Evolutionary conservation across 2,888 invertebrate genomes (phyloP).

Genomic region (Spodoptera picta): DNA sequence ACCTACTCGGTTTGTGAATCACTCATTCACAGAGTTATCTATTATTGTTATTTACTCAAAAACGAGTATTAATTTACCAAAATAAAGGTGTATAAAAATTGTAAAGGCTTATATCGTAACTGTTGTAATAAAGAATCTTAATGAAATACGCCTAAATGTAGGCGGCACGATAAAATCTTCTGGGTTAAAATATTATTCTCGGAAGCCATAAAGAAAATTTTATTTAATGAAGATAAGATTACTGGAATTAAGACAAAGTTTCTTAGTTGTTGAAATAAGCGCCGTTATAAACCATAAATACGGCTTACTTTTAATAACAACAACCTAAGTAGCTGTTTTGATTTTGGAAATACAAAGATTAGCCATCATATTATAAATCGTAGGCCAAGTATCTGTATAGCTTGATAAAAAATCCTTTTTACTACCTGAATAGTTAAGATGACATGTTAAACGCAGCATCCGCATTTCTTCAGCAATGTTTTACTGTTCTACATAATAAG

Average conservation of each 20-base stretch:
- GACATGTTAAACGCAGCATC: too few species aligned
- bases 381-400: too few species aligned
- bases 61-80: neutral
- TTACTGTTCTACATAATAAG: too few species aligned
- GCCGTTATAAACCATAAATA: constrained; percentile 31
- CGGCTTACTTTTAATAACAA: constrained; percentile 16
- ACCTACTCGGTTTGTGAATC: too few species aligned
- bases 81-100: constrained; percentile 23
- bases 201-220: constrained; percentile 84
- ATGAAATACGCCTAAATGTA: constrained; percentile 75
- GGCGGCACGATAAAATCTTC: constrained; percentile 76
- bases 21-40: neutral
- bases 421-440: too few species aligned
- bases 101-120: constrained; percentile 46
- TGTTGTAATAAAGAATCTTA: constrained; percentile 61
- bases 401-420: too few species aligned
- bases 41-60: neutral
- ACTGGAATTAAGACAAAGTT: constrained; percentile 72
- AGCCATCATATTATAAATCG: too few species aligned
- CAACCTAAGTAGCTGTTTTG: neutral
- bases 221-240: constrained; percentile 75
- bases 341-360: too few species aligned
- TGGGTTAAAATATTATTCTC: constrained; percentile 80
- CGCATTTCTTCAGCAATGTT: too few species aligned
- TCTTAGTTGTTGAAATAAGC: constrained; percentile 63